Conservation (phyloP, 2,888 invertebrate genomes). For the Acronicta aceris region DNA sequence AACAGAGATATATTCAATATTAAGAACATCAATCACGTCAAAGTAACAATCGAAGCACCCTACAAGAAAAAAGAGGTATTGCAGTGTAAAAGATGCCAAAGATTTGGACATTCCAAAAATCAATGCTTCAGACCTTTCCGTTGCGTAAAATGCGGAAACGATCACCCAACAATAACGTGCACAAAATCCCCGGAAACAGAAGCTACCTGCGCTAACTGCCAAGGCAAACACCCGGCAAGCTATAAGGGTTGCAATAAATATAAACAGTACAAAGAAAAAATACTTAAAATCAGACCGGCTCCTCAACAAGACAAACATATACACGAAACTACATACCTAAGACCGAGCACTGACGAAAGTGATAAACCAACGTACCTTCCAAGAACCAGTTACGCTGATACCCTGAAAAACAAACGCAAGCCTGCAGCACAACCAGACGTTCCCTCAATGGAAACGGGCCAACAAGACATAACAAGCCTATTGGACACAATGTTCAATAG, state of each 20-base stretch:
- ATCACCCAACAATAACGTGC: not conserved
- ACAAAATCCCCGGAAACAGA: not conserved
- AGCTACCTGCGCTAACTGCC: not conserved
- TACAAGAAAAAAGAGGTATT: not conserved
- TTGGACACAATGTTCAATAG: conserved; percentile 1
- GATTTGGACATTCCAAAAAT: not conserved
- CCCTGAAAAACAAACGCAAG: not conserved
- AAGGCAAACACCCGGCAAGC: conserved; percentile 1
- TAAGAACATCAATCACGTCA: not conserved
- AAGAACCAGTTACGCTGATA: not conserved
- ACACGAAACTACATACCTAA: too few relatives aligned
- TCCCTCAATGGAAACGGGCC: not conserved
- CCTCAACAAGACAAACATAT: not conserved
- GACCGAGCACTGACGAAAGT: too few relatives aligned
- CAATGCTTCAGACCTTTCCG: not conserved
- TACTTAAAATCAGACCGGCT: not conserved
- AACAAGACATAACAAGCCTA: not conserved
- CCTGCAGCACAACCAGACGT: not conserved
- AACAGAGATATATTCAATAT: conserved; percentile 1
- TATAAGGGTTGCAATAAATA: not conserved
- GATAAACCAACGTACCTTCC: too few relatives aligned
- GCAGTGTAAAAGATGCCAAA: not conserved
- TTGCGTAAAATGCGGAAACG: not conserved
- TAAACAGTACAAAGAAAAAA: not conserved
- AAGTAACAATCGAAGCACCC: not conserved